These are phyloP conservation scores for Mactromeris polynyma DNA, from an alignment of 2,888 invertebrate genomes.

Conservation along the genomic window DNA sequence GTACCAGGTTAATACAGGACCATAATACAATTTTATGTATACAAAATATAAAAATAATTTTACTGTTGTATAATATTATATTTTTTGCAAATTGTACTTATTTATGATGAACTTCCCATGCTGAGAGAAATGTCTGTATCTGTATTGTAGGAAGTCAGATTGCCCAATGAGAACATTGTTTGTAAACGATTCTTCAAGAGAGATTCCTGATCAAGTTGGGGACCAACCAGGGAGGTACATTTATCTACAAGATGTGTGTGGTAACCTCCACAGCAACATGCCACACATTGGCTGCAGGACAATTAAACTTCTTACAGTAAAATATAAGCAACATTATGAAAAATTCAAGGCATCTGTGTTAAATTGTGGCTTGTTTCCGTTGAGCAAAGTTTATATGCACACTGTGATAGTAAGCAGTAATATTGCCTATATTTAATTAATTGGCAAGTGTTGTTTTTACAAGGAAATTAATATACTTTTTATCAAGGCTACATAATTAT, in stretches of 20 bases:
- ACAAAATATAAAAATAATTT: no score
- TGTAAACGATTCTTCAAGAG: slow-evolving; percentile 61
- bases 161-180: slow-evolving; percentile 60
- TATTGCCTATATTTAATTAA: neutral
- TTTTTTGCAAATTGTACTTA: no score
- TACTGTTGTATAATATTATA: no score
- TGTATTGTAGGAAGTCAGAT: slow-evolving; percentile 57
- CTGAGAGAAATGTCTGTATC: no score
- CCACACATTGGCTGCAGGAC: neutral
- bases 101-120: no score
- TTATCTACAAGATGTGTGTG: neutral
- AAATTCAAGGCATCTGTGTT: neutral
- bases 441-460: no score
- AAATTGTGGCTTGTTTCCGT: neutral
- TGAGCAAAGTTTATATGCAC: neutral
- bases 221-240: neutral
- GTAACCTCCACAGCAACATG: neutral
- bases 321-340: neutral
- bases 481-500: no score
- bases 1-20: no score
- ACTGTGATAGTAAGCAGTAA: neutral
- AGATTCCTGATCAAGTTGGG: slow-evolving; percentile 18
- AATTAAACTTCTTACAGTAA: neutral
- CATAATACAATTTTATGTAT: no score
- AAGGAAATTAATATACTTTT: no score